phyloP scores from a whole-genome alignment of 2,888 invertebrate species.

The Tipula vernalis region DNA sequence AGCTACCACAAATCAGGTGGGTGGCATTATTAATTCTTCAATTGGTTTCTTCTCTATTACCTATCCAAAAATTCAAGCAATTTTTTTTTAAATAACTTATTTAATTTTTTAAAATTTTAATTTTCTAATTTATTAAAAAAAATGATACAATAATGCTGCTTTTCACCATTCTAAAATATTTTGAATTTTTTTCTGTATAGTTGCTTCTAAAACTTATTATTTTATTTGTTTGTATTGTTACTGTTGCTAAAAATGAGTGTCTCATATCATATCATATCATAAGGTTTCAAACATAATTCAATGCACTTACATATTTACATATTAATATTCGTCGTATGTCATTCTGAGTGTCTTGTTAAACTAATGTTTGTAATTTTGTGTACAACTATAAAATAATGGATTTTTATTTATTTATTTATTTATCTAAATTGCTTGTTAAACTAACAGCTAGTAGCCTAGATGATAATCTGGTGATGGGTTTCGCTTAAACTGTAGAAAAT shows the following conservation, averaged over 20 bases:
- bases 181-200: neutral
- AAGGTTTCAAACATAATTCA: too few relatives aligned
- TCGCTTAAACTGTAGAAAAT: neutral
- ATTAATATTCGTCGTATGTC: neutral
- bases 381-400: neutral
- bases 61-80: neutral
- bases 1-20: conserved; percentile 27
- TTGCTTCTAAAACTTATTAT: too few relatives aligned
- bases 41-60: neutral
- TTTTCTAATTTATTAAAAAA: neutral
- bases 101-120: neutral
- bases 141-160: conserved; percentile 8
- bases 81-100: neutral
- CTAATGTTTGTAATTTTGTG: neutral
- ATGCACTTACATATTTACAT: too few relatives aligned
- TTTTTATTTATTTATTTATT: neutral
- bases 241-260: too few relatives aligned
- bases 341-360: neutral
- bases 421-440: neutral
- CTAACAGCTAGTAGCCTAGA: neutral
- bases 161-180: neutral
- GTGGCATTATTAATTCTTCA: conserved; percentile 10
- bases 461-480: neutral
- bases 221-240: too few relatives aligned
- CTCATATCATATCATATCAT: too few relatives aligned